Evolutionary conservation across 2,888 invertebrate species (phyloP).

Genomic region (Cephus sareptanus): DNA sequence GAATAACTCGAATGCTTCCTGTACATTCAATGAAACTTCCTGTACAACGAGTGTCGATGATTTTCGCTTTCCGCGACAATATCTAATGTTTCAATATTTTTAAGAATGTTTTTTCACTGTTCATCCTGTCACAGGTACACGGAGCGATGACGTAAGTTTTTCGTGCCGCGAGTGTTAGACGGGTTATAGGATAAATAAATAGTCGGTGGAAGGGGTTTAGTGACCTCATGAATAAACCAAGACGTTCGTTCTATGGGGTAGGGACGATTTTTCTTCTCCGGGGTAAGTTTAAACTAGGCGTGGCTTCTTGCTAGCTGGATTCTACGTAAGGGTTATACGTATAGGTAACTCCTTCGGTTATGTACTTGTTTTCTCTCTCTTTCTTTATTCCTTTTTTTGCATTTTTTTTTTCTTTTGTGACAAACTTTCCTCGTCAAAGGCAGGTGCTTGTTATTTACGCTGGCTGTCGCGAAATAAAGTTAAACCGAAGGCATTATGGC

Average conservation of each 20-base stretch:
- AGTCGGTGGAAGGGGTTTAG: conserved; percentile 33
- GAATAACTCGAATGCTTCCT: not conserved
- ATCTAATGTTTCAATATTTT: not conserved
- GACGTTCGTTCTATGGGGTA: conserved; percentile 26
- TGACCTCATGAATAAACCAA: conserved; percentile 47
- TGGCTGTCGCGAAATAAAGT: not conserved
- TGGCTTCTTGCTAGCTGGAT: not conserved
- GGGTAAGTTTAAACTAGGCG: not conserved
- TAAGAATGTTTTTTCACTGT: not conserved
- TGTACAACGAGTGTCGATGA: not conserved
- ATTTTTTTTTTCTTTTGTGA: not conserved
- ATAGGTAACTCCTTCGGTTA: not conserved
- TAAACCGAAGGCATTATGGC: not conserved
- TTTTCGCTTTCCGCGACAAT: not conserved
- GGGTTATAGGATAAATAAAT: not conserved
- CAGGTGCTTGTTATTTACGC: not conserved
- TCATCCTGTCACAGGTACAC: not conserved
- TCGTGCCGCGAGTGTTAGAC: not conserved
- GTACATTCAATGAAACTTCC: not conserved
- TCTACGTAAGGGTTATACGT: not conserved
- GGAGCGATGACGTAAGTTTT: not conserved
- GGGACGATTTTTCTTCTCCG: conserved; percentile 42
- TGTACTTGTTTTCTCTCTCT: not conserved
- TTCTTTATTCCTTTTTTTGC: no score
- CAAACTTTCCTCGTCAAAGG: not conserved